A percentile compares a stretch with the other conserved stretches of the same genome.
Evolutionary conservation across 1,140 invertebrate genomes (phyloP).

Genomic region (Trichomalopsis sarcophagae): DNA sequence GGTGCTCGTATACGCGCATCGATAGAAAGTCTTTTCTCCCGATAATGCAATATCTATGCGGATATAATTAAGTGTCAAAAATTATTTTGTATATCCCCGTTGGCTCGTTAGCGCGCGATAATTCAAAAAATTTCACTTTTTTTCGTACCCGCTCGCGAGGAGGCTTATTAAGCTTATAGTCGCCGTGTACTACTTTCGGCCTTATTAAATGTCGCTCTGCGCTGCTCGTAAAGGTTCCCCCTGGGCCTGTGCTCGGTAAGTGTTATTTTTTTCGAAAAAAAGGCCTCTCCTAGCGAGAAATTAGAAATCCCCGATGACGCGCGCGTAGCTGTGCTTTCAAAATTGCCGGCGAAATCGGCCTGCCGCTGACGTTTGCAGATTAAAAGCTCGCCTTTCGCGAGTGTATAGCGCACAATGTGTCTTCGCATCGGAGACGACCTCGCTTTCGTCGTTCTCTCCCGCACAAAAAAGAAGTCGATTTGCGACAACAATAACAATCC

Average conservation of each 20-base stretch:
- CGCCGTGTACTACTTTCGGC: constrained; percentile 40
- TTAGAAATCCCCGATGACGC: too few relatives aligned
- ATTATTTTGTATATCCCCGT: constrained; percentile 36
- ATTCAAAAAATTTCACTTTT: constrained; percentile 46
- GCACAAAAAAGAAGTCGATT: too few relatives aligned
- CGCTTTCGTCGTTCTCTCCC: too few relatives aligned
- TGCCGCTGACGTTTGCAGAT: too few relatives aligned
- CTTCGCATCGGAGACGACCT: too few relatives aligned
- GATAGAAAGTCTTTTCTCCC: constrained; percentile 43
- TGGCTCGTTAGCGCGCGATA: constrained; percentile 14
- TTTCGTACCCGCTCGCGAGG: neutral
- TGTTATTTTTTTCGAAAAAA: too few relatives aligned
- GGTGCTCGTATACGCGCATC: neutral
- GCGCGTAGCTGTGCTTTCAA: too few relatives aligned
- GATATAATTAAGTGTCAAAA: constrained; percentile 46
- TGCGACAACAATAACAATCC: too few relatives aligned
- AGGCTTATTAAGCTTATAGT: constrained; percentile 3
- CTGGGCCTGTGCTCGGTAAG: too few relatives aligned
- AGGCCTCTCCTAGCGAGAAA: neutral
- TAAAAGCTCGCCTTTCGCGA: too few relatives aligned
- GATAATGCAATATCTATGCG: constrained; percentile 27
- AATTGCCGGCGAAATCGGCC: too few relatives aligned
- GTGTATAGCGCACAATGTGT: too few relatives aligned
- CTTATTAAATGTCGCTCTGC: constrained; percentile 17
- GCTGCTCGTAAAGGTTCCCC: neutral